Evolutionary conservation across 2,888 invertebrate species (phyloP).

Genomic region (Caenorhabditis sp.): DNA sequence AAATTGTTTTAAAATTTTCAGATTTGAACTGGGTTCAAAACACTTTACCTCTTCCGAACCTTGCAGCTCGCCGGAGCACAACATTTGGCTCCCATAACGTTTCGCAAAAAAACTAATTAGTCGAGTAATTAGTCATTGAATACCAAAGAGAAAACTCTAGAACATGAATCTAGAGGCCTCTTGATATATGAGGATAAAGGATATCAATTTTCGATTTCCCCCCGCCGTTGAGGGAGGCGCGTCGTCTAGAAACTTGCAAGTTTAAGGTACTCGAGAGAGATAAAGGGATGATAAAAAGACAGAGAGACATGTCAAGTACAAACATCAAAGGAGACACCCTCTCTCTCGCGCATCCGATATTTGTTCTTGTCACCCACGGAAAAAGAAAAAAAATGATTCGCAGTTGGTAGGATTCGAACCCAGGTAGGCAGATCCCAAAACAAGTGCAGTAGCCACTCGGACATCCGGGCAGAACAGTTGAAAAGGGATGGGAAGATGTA

Average conservation of each 20-base stretch:
- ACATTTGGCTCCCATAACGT: slow-evolving; percentile 64
- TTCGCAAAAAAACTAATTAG: slow-evolving; percentile 30
- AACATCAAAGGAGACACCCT: slow-evolving; percentile 1
- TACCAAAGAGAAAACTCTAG: slow-evolving; percentile 3
- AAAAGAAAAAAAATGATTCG: slow-evolving; percentile 63
- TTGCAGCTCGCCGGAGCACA: slow-evolving; percentile 62
- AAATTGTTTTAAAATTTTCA: not conserved
- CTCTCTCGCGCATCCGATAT: slow-evolving; percentile 9
- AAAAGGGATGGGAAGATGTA: not conserved
- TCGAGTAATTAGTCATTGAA: slow-evolving; percentile 52
- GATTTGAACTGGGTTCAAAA: not conserved
- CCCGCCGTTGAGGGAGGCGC: not conserved
- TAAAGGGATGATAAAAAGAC: not conserved
- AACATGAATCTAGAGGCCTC: slow-evolving; percentile 22
- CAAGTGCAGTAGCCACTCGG: slow-evolving; percentile 80
- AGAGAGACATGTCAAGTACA: slow-evolving; percentile 8
- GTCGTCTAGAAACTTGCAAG: slow-evolving; percentile 50
- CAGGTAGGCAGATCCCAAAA: slow-evolving; percentile 81
- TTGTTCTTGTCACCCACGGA: slow-evolving; percentile 21
- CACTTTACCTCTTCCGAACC: slow-evolving; percentile 55
- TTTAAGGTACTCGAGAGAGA: slow-evolving; percentile 38
- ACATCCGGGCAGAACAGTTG: slow-evolving; percentile 52
- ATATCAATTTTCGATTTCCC: slow-evolving; percentile 23
- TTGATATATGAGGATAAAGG: slow-evolving; percentile 5
- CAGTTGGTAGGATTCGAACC: slow-evolving; percentile 81